A percentile compares a stretch with the other conserved stretches of the same genome.
Conservation (phyloP, 2,888 invertebrate genomes). For the Microctonus brassicae region DNA sequence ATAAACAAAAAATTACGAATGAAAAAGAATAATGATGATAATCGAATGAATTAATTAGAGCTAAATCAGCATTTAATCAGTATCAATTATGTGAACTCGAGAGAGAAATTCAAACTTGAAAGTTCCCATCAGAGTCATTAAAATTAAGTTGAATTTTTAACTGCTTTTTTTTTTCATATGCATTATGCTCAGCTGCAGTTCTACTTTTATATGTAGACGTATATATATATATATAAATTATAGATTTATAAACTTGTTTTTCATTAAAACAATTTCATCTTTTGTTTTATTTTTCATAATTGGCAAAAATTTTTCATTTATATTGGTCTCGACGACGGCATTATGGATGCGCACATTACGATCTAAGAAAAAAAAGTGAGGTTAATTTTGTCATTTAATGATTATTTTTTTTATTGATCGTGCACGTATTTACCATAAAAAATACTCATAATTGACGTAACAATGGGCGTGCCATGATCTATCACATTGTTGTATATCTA, state of each 20-base stretch:
- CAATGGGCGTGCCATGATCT: slow-evolving; percentile 27
- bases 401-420: slow-evolving; percentile 14
- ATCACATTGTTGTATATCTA: slow-evolving; percentile 1
- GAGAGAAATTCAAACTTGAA: slow-evolving; percentile 10
- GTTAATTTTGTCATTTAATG: background rate
- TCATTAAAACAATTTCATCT: background rate
- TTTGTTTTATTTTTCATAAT: slow-evolving; percentile 18
- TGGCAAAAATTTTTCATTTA: slow-evolving; percentile 19
- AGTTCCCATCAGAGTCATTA: slow-evolving; percentile 35
- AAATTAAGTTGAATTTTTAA: slow-evolving; percentile 32
- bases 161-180: slow-evolving; percentile 13
- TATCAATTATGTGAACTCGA: slow-evolving; percentile 14
- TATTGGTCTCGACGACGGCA: background rate
- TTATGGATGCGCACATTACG: no score
- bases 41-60: slow-evolving; percentile 5
- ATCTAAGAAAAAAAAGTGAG: no score
- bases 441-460: slow-evolving; percentile 33
- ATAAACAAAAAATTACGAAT: no score
- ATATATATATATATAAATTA: slow-evolving; percentile 20
- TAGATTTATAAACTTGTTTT: slow-evolving; percentile 6
- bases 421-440: slow-evolving; percentile 7
- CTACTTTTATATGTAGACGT: slow-evolving; percentile 3
- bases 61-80: slow-evolving; percentile 9
- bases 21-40: background rate
- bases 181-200: slow-evolving; percentile 12